These are phyloP conservation scores for Styela plicata DNA, from an alignment of 23 tunicate species.

Conservation along the genomic window DNA sequence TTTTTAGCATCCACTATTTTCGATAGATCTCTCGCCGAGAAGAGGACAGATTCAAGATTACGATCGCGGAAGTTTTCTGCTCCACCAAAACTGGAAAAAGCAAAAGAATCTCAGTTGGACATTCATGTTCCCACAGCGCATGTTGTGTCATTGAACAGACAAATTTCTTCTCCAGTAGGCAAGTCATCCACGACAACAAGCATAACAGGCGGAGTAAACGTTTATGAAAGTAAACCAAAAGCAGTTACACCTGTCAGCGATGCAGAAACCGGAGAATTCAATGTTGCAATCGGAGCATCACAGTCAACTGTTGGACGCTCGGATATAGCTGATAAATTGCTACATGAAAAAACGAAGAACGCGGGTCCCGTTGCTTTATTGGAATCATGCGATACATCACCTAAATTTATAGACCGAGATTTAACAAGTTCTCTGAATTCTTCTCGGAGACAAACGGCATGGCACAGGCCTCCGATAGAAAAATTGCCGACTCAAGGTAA, in stretches of 20 bases:
- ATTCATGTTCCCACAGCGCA: background rate
- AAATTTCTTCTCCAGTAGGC: no score
- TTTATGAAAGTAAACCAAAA: no score
- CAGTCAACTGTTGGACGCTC: background rate
- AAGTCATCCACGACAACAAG: no score
- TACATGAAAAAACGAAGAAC: background rate
- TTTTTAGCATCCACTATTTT: no score
- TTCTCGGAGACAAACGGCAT: background rate
- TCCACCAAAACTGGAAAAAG: background rate
- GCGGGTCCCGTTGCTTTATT: background rate
- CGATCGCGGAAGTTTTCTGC: background rate
- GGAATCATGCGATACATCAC: background rate
- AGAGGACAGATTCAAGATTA: background rate
- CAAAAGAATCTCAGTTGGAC: background rate
- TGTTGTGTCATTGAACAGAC: no score
- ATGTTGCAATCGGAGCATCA: background rate
- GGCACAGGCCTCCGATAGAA: no score
- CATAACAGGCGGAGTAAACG: no score
- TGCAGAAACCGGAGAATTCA: background rate
- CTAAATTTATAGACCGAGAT: background rate
- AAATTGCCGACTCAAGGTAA: background rate
- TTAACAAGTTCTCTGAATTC: no score
- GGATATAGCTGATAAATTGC: background rate
- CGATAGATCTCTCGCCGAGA: background rate
- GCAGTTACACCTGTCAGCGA: background rate